Evolutionary conservation across 2,797 vertebrate genomes (phyloP).

Genomic region (Pteronotus mesoamericanus): DNA sequence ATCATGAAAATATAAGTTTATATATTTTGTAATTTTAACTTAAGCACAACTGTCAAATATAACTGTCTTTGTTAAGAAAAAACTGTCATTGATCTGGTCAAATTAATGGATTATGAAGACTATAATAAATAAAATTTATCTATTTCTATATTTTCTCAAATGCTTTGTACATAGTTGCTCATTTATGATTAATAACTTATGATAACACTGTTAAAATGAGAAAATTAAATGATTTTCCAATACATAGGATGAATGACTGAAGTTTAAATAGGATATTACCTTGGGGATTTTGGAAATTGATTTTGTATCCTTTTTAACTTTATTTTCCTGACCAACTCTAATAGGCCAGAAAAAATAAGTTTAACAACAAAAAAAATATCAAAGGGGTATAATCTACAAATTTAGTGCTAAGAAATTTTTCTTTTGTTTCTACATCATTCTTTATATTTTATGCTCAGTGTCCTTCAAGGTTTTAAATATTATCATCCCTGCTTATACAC

Average conservation of each 20-base stretch:
- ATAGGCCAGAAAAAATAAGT: background rate
- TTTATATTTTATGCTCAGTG: background rate
- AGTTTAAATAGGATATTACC: constrained; percentile 34
- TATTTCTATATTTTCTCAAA: constrained; percentile 14
- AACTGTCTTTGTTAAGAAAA: too few species aligned
- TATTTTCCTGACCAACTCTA: background rate
- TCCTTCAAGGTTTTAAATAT: background rate
- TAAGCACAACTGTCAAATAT: background rate
- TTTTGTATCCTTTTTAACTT: background rate
- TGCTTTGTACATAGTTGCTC: background rate
- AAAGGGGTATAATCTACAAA: background rate
- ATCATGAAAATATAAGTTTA: background rate
- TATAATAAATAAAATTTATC: background rate
- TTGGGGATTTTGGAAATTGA: background rate
- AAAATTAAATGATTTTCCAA: constrained; percentile 11
- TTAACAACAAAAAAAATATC: background rate
- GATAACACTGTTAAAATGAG: background rate
- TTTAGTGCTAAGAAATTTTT: background rate
- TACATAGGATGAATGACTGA: background rate
- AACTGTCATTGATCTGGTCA: background rate
- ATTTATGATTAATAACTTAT: constrained; percentile 30
- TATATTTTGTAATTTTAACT: background rate
- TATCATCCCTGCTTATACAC: background rate
- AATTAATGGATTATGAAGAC: background rate
- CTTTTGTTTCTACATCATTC: background rate